A percentile compares a stretch with the other conserved stretches of the same genome.
phyloP scores from a whole-genome alignment of 2,113 vertebrate species.

The Chloroceryle aenea region DNA sequence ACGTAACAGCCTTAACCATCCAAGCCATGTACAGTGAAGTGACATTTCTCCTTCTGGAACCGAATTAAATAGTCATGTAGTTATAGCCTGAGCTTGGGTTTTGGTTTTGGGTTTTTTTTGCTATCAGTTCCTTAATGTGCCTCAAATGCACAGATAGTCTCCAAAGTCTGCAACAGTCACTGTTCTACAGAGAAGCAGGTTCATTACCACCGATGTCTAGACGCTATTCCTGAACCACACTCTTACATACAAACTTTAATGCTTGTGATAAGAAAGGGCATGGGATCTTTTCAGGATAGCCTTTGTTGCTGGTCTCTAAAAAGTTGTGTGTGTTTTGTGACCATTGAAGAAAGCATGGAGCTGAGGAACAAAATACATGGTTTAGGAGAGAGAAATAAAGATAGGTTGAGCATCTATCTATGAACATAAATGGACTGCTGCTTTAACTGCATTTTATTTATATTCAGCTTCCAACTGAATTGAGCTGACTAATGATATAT shows the following conservation, averaged over 20 bases:
- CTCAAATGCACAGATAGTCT: neutral
- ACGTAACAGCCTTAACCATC: neutral
- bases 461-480: neutral
- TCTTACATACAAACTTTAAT: neutral
- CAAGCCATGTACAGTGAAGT: neutral
- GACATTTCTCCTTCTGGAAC: neutral
- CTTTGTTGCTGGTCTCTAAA: neutral
- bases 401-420: neutral
- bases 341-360: neutral
- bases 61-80: neutral
- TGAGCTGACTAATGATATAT: neutral
- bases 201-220: neutral
- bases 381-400: neutral
- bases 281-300: neutral
- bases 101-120: neutral
- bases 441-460: neutral
- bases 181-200: neutral
- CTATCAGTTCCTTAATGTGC: neutral
- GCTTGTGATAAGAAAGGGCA: neutral
- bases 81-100: neutral
- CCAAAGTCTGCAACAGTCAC: neutral
- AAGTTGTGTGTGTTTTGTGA: neutral
- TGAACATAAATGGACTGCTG: neutral
- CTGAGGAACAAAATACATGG: neutral
- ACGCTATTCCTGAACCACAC: neutral